Conservation (phyloP, 1,140 invertebrate genomes). For the Stegodyphus dumicola region DNA sequence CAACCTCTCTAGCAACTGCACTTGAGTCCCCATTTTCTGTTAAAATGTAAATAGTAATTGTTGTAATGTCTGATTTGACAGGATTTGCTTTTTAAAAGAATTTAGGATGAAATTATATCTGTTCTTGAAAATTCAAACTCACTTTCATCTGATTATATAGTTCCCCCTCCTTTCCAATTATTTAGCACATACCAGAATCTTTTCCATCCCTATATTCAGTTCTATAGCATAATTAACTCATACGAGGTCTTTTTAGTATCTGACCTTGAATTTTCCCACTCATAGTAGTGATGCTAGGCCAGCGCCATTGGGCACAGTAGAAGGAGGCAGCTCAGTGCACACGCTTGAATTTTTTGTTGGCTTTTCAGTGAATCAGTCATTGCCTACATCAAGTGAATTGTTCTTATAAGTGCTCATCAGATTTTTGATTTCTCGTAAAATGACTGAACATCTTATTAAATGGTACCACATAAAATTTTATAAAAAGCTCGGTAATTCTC, state of each 20-base stretch:
- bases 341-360: not conserved
- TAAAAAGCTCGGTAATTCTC: constrained; percentile 52
- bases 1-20: no score
- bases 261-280: constrained; percentile 2
- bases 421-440: constrained; percentile 4
- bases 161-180: no score
- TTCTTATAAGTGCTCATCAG: constrained; percentile 2
- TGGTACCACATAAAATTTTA: constrained; percentile 63
- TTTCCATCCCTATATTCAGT: no score
- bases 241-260: constrained; percentile 24
- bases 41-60: no score
- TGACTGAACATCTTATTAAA: constrained; percentile 13
- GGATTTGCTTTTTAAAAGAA: no score
- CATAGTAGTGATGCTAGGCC: not conserved
- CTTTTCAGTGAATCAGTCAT: constrained; percentile 28
- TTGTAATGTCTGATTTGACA: no score
- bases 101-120: no score
- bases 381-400: not conserved
- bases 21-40: no score
- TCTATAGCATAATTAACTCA: not conserved
- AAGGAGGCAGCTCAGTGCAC: not conserved
- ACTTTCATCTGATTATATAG: no score
- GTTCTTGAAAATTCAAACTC: no score
- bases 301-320: not conserved
- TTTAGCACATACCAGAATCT: no score